phyloP scores from a whole-genome alignment of 2,888 invertebrate genomes.

The Eurytoma californica region DNA sequence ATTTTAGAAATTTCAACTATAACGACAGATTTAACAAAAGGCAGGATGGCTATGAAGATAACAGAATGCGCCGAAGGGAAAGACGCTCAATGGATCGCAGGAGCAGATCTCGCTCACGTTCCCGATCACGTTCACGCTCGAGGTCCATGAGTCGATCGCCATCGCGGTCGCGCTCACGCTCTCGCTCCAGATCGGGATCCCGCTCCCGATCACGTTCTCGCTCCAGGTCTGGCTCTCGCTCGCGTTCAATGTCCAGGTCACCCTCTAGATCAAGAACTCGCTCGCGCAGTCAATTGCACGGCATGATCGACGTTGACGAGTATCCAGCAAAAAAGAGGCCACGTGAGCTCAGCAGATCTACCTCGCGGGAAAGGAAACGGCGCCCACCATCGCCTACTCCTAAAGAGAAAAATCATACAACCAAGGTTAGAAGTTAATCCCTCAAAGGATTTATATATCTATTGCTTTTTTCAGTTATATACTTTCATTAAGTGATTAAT shows the following conservation, averaged over 20 bases:
- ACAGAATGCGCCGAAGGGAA: slow-evolving; percentile 40
- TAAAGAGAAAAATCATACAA: slow-evolving; percentile 29
- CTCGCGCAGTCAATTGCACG: slow-evolving; percentile 54
- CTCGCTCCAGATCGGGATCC: slow-evolving; percentile 34
- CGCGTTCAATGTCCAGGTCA: slow-evolving; percentile 49
- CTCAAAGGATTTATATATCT: too few species aligned
- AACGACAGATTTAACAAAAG: slow-evolving; percentile 53
- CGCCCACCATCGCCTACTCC: slow-evolving; percentile 53
- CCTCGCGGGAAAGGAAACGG: slow-evolving; percentile 36
- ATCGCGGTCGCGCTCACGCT: slow-evolving; percentile 37
- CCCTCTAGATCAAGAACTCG: slow-evolving; percentile 54
- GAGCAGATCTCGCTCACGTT: slow-evolving; percentile 55
- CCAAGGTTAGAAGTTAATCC: slow-evolving; percentile 27
- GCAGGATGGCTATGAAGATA: slow-evolving; percentile 49
- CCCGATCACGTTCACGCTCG: slow-evolving; percentile 39
- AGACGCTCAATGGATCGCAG: slow-evolving; percentile 36
- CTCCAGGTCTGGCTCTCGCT: slow-evolving; percentile 43
- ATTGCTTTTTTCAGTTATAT: too few species aligned
- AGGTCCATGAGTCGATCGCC: slow-evolving; percentile 22
- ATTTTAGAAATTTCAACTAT: slow-evolving; percentile 44
- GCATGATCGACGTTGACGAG: slow-evolving; percentile 56
- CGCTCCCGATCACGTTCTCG: slow-evolving; percentile 36
- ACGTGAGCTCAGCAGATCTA: slow-evolving; percentile 33
- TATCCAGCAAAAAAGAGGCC: slow-evolving; percentile 28
- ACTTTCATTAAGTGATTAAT: neutral